Percentiles rank a stretch among this genome's conserved stretches.
Evolutionary conservation across 2,797 vertebrate species (phyloP).

Genomic region (Rousettus madagascariensis): DNA sequence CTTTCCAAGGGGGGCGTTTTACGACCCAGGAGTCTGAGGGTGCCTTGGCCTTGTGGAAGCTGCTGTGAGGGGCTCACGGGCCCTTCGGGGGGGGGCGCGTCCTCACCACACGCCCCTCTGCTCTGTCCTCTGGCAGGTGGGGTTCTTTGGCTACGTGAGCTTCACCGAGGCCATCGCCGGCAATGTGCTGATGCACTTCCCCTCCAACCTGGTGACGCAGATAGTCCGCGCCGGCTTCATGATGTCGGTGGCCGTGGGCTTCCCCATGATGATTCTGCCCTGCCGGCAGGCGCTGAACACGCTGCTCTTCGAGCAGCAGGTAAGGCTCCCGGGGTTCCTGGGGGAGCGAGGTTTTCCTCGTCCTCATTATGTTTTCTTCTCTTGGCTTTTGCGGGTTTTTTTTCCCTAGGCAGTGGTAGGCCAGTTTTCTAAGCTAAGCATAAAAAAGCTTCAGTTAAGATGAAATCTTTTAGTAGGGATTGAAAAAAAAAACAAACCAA

Average conservation of each 20-base stretch:
- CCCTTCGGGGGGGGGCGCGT: accelerated
- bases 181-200: slow-evolving; percentile 98
- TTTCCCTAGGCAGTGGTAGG: background rate
- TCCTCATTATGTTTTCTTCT: background rate
- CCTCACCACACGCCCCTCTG: accelerated
- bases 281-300: slow-evolving; percentile 98
- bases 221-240: slow-evolving; percentile 97
- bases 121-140: slow-evolving; percentile 88
- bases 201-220: slow-evolving; percentile 96
- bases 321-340: slow-evolving; percentile 66
- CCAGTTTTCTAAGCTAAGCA: background rate
- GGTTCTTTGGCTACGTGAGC: slow-evolving; percentile 98
- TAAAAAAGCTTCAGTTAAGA: background rate
- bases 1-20: accelerated
- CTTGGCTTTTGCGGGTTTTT: background rate
- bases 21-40: too few species aligned
- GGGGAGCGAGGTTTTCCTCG: accelerated
- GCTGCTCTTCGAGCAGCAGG: slow-evolving; percentile 98
- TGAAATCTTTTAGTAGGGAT: background rate
- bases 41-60: too few species aligned
- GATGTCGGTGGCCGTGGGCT: slow-evolving; percentile 98
- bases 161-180: slow-evolving; percentile 95
- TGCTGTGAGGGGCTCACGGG: background rate
- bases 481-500: background rate
- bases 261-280: slow-evolving; percentile 99